phyloP scores from a whole-genome alignment of 2,888 invertebrate genomes.

The Bombylius major region DNA sequence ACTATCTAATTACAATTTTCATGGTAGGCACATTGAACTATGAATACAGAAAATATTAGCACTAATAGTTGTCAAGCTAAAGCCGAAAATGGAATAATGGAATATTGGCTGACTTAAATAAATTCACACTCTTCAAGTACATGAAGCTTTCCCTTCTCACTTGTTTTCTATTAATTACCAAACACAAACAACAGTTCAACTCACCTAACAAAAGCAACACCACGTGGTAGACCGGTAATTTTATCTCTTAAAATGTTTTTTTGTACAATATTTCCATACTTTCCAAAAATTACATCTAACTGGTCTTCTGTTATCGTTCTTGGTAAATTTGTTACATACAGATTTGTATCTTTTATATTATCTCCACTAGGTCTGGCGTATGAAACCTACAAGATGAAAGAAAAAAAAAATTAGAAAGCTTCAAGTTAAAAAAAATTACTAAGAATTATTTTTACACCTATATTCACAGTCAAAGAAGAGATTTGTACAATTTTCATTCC shows the following conservation, averaged over 20 bases:
- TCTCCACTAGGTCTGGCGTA: conserved; percentile 85
- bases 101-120: too few relatives aligned
- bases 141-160: too few relatives aligned
- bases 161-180: too few relatives aligned
- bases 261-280: conserved; percentile 84
- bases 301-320: conserved; percentile 73
- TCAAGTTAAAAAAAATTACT: background rate
- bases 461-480: too few relatives aligned
- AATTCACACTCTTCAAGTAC: too few relatives aligned
- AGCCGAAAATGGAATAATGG: too few relatives aligned
- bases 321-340: conserved; percentile 87
- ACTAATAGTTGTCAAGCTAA: too few relatives aligned
- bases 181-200: background rate
- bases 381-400: conserved; percentile 49
- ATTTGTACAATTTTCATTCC: too few relatives aligned
- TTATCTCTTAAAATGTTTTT: conserved; percentile 83
- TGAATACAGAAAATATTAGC: too few relatives aligned
- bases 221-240: conserved; percentile 73
- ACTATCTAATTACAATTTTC: too few relatives aligned
- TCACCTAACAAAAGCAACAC: conserved; percentile 85
- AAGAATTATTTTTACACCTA: background rate
- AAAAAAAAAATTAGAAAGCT: background rate
- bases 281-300: conserved; percentile 71
- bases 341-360: conserved; percentile 84
- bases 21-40: too few relatives aligned